These are phyloP conservation scores for Ictalurus furcatus DNA, from an alignment of 2,113 vertebrate species.

Conservation along the genomic window DNA sequence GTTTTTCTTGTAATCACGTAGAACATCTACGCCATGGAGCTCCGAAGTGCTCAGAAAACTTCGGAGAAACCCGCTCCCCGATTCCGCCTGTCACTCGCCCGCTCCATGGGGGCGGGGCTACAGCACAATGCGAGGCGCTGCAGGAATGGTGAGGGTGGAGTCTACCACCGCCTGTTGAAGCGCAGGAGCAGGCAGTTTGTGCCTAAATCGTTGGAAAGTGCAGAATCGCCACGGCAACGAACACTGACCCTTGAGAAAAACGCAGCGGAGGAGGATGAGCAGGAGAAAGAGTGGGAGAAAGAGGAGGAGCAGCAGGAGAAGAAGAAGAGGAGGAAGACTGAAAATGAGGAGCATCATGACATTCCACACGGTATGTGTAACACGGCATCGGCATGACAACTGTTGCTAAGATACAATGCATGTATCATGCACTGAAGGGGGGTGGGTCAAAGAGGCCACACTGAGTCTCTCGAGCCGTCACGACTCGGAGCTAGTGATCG, in stretches of 20 bases:
- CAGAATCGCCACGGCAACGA: conserved; percentile 29
- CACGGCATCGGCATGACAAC: conserved; percentile 31
- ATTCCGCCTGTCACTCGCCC: conserved; percentile 75
- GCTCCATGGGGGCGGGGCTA: conserved; percentile 71
- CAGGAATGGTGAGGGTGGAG: conserved; percentile 46
- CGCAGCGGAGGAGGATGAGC: conserved; percentile 41
- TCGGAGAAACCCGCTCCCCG: conserved; percentile 75
- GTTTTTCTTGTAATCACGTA: conserved; percentile 49
- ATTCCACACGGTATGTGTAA: conserved; percentile 53
- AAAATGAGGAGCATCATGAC: conserved; percentile 61
- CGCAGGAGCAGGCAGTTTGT: conserved; percentile 59
- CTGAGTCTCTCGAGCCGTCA: conserved; percentile 33
- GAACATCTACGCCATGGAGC: conserved; percentile 94
- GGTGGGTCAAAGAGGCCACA: conserved; percentile 40
- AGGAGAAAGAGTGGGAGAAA: conserved; percentile 68
- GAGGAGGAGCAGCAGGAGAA: conserved; percentile 64
- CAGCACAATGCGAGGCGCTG: conserved; percentile 54
- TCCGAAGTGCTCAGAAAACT: conserved; percentile 87
- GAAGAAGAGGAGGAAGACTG: conserved; percentile 16
- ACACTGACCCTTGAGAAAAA: conserved; percentile 13
- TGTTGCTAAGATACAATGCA: conserved; percentile 47
- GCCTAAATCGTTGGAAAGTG: conserved; percentile 32
- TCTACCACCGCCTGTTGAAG: conserved; percentile 67
- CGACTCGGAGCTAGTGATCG: conserved; percentile 21
- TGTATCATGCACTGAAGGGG: conserved; percentile 27